Evolutionary conservation across 2,888 invertebrate genomes (phyloP), one percentile per base, ranked within the genome.

Genomic region (Plusia festucae): DNA sequence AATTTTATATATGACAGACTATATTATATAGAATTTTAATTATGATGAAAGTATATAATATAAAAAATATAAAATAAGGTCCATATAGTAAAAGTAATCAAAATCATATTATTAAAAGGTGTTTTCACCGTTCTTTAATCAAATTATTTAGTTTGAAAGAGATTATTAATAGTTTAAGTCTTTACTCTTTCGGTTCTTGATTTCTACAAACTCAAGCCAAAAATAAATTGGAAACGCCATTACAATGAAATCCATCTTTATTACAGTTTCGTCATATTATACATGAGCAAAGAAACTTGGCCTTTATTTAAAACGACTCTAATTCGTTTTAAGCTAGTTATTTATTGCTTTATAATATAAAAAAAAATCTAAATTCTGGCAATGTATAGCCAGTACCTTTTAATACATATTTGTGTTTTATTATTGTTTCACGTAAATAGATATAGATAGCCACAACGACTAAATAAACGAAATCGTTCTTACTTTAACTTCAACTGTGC

Each of bases 401-500:
- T 64, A 60, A 70, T 64, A 60, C n/a, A n/a, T 40, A n/a, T 40
- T 40, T 40, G 15, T 34, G 13, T 34, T 34, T 0, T 34, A 34
- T 13, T 30, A 34, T 34, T 34, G 13, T n/a, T n/a, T 40, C 5
- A 40, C 6, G 1, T n/a, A 15, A 40, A 44, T 54, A 46, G n/a
- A 58, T 44, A 75, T 53, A 56, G 40, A 76, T 30, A 60, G 55
- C 55, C 46, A 52, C 72, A 65, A 73, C 66, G 58, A 65, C 52
- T 24, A 40, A 59, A 76, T 27, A 58, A 69, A 46, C 24, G 0
- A 59, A 40, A 53, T 18, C 66, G 44, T 32, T 53, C 49, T 20
- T 57, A 52, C 51, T 46, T 27, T n/a, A 40, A 34, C 15, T 40
- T 40, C 40, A 40, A 40, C 40, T 40, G 34, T 40, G 40, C 40